Evolutionary conservation across 2,888 invertebrate species (phyloP).

Genomic region (Acanthococcus lagerstroemiae): DNA sequence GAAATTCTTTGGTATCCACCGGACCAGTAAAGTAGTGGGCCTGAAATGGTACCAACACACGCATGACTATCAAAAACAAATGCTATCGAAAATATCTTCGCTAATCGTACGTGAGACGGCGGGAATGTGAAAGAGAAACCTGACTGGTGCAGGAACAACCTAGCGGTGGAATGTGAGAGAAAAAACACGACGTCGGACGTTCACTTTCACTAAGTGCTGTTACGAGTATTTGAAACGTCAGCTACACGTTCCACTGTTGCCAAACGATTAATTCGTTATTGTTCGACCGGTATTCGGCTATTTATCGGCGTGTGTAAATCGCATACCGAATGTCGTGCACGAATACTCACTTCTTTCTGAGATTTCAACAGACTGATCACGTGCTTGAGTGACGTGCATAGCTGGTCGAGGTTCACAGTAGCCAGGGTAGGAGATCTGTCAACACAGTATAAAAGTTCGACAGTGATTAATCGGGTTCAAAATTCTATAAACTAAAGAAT

Average conservation of each 20-base stretch:
- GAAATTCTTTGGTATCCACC: constrained; percentile 59
- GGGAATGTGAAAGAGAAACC: background rate
- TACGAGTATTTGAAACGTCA: too few species aligned
- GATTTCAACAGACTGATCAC: constrained; percentile 1
- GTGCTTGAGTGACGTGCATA: constrained; percentile 16
- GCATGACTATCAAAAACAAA: background rate
- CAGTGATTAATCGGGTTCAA: background rate
- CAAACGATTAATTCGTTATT: background rate
- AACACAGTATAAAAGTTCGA: background rate
- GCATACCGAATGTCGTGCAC: too few species aligned
- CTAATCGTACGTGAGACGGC: background rate
- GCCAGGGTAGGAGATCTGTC: constrained; percentile 16
- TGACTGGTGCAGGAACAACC: background rate
- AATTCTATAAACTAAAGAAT: too few species aligned
- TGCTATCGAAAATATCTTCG: background rate
- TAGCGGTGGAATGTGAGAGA: background rate
- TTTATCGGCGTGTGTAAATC: too few species aligned
- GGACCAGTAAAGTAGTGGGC: constrained; percentile 68
- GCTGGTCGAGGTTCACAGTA: constrained; percentile 25
- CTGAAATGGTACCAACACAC: constrained; percentile 8
- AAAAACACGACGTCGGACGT: background rate
- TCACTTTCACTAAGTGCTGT: background rate
- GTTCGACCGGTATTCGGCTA: too few species aligned
- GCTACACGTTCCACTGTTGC: background rate
- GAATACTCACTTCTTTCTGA: constrained; percentile 16